These are phyloP conservation scores for Suillia variegata DNA, from an alignment of 2,888 invertebrate genomes.

Conservation along the genomic window DNA sequence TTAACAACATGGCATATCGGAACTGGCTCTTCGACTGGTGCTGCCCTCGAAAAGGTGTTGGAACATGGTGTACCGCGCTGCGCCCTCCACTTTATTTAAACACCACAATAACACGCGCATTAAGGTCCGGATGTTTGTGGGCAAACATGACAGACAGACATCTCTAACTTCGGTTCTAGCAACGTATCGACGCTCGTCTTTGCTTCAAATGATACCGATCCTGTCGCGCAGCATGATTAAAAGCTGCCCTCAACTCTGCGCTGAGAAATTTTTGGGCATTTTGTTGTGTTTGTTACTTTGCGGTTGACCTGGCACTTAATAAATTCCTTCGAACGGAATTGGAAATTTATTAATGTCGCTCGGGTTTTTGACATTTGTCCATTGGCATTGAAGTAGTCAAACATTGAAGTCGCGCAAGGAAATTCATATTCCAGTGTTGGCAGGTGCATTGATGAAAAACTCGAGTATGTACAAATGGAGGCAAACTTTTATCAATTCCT, in stretches of 20 bases:
- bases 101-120: conserved; percentile 20
- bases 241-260: conserved; percentile 1
- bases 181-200: neutral
- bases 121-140: conserved; percentile 2
- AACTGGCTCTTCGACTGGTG: conserved; percentile 12
- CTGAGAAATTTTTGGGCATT: neutral
- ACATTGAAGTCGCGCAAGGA: conserved; percentile 3
- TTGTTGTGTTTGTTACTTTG: neutral
- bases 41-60: conserved; percentile 29
- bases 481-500: too few relatives aligned
- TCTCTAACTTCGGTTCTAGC: neutral
- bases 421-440: neutral
- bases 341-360: conserved; percentile 32
- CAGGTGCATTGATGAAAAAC: neutral
- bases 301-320: conserved; percentile 31
- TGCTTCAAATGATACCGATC: conserved; percentile 11
- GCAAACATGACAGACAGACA: too few relatives aligned
- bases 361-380: conserved; percentile 33
- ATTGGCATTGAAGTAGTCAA: too few relatives aligned
- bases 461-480: too few relatives aligned
- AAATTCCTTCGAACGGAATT: conserved; percentile 27
- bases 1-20: conserved; percentile 34
- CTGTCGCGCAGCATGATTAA: conserved; percentile 10
- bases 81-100: conserved; percentile 12
- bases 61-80: conserved; percentile 21